Base-by-base conservation (phyloP, 2,113 vertebrate genomes). In the Trogon melanurus region DNA sequence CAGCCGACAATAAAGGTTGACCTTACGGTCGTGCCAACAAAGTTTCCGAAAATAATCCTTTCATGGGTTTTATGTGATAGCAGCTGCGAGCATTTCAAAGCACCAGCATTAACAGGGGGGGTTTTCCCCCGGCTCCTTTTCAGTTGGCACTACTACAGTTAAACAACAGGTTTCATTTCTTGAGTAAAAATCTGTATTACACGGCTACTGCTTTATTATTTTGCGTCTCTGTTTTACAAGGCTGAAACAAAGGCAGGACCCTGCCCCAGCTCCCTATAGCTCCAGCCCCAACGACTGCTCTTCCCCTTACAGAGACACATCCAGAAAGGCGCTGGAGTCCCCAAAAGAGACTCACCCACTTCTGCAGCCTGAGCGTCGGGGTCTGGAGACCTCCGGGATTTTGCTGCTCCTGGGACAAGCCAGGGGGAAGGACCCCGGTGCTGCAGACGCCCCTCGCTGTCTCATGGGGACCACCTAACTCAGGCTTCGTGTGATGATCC, bases 401-500 rank as follows among this genome's bases (percentile, higher is more conserved):
- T 15, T 20, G 41, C 50, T n/a, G 41, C 19, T 29, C 27, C 27
- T 0, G 2, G 41, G 50, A 38, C 56, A 38, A 0, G 1, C 26
- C 11, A 6, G 74, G 26, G 23, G 48, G 30, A 45, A 50, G 57
- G 64, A 44, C 13, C 4, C 8, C 0, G 2, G 21, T 1, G 9
- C 44, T 10, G 30, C 10, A 7, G 57, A 14, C 2, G 16, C 20
- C 72, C 41, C 44, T 27, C 5, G 19, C 64, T 17, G 8, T 47
- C 45, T 36, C 8, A 2, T 5, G 8, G 84, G 25, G 30, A 36
- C 73, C 36, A 7, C 1, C 6, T 11, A 30, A 65, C 23, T 54
- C 50, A 21, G 44, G 23, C 26, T 66, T 60, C 30, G 7, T 0
- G 2, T 6, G 38, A 12, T 0, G 1, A 79, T 17, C 18, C 3